Base-by-base conservation (phyloP, 92 coral and sea anemone species). In the Epizoanthus illoricatus region DNA sequence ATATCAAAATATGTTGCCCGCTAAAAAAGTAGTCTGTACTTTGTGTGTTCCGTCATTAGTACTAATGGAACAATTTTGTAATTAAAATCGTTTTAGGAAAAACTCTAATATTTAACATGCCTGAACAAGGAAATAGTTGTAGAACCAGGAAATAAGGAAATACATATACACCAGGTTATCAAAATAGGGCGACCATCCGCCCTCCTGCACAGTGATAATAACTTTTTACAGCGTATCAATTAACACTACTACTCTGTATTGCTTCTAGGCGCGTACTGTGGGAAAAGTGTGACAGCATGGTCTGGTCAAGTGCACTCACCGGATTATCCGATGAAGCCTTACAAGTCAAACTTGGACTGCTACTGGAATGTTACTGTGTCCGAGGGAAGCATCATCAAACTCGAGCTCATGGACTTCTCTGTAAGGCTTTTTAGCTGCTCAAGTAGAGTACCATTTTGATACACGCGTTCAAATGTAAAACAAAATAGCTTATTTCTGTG, bases 281-380 rank as follows among this genome's bases (percentile, higher is more conserved):
- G 70, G 15, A 42, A 42, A 6, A 78, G 54, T 21, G 18, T 63
- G 47, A 40, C 6, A 5, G 12, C 71, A 42, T 78, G 82, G 82
- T 20, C 23, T 12, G 71, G 15, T 7, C 49, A 39, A 2, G 54
- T 78, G 17, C 39, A 45, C 18, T 63, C 71, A 12, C 82, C 82
- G 11, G 70, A 19, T 23, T 39, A 60, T 10, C 59, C 82, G 0
- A 52, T 9, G 56, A 40, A 20, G 10, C 42, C 82, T 21, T 78
- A 78, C 28, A 57, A 19, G 52, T 33, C 82, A 5, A 61, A 78
- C 71, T 36, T 78, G 7, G 82, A 78, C 33, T 78, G 82, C 12
- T 78, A 62, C 70, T 78, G 82, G 82, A 78, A 64, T 70, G 65
- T 78, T 36, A 40, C 60, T 21, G 71, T 78, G 70, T 63, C 82